Base-by-base conservation (phyloP, 1,140 invertebrate genomes). In the Musca vetustissima region DNA sequence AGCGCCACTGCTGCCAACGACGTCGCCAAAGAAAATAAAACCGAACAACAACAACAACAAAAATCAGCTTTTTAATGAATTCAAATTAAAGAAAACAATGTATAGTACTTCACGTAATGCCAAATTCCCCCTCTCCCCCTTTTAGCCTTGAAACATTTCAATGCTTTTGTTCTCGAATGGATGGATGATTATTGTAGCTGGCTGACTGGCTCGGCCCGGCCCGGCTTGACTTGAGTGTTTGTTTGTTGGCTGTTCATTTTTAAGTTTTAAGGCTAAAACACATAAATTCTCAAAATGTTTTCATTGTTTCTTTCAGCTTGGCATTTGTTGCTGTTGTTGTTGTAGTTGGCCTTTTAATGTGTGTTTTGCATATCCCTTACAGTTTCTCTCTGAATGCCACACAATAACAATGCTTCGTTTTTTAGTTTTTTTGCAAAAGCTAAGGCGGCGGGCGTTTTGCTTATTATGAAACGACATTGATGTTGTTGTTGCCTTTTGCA, bases 281-380 rank as follows among this genome's bases (percentile, higher is more conserved):
- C 77, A 79, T 79, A 78, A 79, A 79, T 79, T 78, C 59, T 61
- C 28, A 75, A 79, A 67, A 78, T 78, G 76, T 79, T 79, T 78
- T 76, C 79, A 80, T 80, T 80, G 79, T 79, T 80, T 76, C 76
- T 74, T 77, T 72, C 22, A 78, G 75, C 74, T 75, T 76, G 71
- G 73, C 73, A 70, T 73, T 78, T 78, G 74, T 73, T 73, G 64
- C 69, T 73, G 69, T 70, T 68, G 69, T 53, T 71, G 66, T 68
- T 75, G 67, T 72, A 73, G 67, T 65, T 72, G 76, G 68, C 53
- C 69, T 66, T 69, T 66, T 25, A 32, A 22, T 68, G 15, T 49
- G 22, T 21, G 24, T 68, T 70, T 43, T 69, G 36, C 66, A 64
- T 66, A 65, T 75, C 71, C 73, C 73, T 53, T 73, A 70, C 71